These are phyloP conservation scores for Oryzias sinensis DNA, from an alignment of 2,797 vertebrate genomes.

Conservation along the genomic window DNA sequence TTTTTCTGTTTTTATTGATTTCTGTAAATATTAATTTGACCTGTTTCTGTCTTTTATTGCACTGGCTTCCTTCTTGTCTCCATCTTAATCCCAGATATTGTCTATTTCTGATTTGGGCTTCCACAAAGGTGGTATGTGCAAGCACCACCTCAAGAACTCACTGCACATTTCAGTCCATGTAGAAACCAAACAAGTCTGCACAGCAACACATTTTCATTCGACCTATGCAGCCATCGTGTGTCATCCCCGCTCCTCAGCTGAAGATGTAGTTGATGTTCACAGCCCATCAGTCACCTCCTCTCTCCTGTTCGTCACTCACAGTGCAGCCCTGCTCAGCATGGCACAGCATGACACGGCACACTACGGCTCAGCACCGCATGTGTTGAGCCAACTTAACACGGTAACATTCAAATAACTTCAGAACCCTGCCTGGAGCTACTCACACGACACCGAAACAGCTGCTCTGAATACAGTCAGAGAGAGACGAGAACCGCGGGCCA, in stretches of 20 bases:
- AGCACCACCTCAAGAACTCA: conserved; percentile 44
- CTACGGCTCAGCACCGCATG: conserved; percentile 45
- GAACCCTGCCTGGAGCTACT: conserved; percentile 45
- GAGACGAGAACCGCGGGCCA: conserved; percentile 37
- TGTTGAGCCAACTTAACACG: conserved; percentile 60
- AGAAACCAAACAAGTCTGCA: conserved; percentile 23
- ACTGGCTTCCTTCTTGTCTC: conserved; percentile 24
- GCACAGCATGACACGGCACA: conserved; percentile 53
- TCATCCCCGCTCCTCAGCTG: conserved; percentile 12
- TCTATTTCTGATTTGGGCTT: conserved; percentile 57
- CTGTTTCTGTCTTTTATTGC: conserved; percentile 47
- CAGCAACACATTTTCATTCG: conserved; percentile 9
- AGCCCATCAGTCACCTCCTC: conserved; percentile 53
- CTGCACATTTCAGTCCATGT: conserved; percentile 16
- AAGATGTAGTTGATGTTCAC: conserved; percentile 53
- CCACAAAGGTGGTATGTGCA: conserved; percentile 36
- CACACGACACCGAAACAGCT: conserved; percentile 49
- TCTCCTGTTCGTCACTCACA: conserved; percentile 46
- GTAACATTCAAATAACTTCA: conserved; percentile 51
- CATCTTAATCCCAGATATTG: conserved; percentile 54
- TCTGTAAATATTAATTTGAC: conserved; percentile 58
- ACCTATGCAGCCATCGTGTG: conserved; percentile 12
- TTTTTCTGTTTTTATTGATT: conserved; percentile 37
- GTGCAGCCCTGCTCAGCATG: conserved; percentile 48
- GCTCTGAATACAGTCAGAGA: conserved; percentile 37